These are phyloP conservation scores for Periophthalmus magnuspinnatus DNA, from an alignment of 2,797 vertebrate species.

Conservation along the genomic window DNA sequence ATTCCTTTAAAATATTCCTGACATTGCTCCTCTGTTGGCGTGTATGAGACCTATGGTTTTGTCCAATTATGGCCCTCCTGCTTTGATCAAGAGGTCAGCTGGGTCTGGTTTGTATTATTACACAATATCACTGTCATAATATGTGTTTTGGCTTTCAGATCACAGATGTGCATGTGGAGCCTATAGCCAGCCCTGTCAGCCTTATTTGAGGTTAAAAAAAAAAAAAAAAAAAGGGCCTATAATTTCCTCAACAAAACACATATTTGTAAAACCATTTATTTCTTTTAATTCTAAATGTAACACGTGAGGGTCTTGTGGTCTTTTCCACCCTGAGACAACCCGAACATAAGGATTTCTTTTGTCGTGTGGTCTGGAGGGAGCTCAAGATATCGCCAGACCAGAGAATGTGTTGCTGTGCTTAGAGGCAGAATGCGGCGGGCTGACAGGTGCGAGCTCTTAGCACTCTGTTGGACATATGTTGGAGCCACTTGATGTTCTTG, in stretches of 20 bases:
- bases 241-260: no score
- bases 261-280: no score
- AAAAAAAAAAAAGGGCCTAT: neutral
- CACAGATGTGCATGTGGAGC: neutral
- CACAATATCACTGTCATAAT: conserved; percentile 1
- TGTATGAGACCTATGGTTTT: neutral
- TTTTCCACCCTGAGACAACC: no score
- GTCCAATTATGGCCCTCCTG: neutral
- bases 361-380: no score
- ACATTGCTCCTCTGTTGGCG: neutral
- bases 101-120: neutral
- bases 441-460: neutral
- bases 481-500: neutral
- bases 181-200: neutral
- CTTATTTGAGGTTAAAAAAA: no score
- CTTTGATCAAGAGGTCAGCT: neutral
- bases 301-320: no score
- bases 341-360: neutral
- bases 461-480: neutral
- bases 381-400: no score
- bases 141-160: neutral
- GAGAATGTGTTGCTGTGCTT: no score
- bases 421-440: neutral
- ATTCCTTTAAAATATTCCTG: conserved; percentile 7
- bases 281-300: no score